Evolutionary conservation across 2,888 invertebrate species (phyloP).

Genomic region (Agrochola lota): DNA sequence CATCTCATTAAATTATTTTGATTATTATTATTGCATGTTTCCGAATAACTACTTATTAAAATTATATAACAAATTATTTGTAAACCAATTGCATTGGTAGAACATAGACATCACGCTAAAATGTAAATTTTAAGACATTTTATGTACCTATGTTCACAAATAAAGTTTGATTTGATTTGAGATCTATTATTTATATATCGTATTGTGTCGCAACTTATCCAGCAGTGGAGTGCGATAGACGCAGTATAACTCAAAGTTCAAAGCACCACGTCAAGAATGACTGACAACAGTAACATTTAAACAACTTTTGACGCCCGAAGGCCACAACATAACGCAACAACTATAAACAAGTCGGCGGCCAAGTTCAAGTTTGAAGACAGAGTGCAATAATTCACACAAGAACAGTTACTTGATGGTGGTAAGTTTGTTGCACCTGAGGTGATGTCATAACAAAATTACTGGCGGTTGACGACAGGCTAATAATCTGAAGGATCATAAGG

Average conservation of each 20-base stretch:
- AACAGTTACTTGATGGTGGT: slow-evolving; percentile 43
- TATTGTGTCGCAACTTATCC: not conserved
- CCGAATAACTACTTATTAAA: no score
- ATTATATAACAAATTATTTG: no score
- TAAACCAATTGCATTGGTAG: no score
- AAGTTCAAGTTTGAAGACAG: slow-evolving; percentile 42
- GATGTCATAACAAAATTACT: slow-evolving; percentile 39
- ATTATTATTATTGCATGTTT: no score
- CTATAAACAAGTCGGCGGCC: slow-evolving; percentile 20
- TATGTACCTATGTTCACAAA: no score
- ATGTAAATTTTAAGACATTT: no score
- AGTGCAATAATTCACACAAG: slow-evolving; percentile 38
- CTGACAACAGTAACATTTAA: not conserved
- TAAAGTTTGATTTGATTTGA: no score
- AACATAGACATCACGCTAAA: no score
- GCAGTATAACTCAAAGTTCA: slow-evolving; percentile 3
- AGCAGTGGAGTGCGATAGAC: not conserved
- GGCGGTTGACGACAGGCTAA: not conserved
- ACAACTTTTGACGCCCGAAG: slow-evolving; percentile 34
- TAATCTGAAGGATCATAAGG: slow-evolving; percentile 4
- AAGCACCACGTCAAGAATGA: slow-evolving; percentile 3
- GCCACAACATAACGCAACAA: slow-evolving; percentile 3
- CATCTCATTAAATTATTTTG: no score
- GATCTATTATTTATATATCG: no score
- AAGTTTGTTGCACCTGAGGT: slow-evolving; percentile 50